Conservation (phyloP, 2,113 vertebrate species). For the Picathartes gymnocephalus region DNA sequence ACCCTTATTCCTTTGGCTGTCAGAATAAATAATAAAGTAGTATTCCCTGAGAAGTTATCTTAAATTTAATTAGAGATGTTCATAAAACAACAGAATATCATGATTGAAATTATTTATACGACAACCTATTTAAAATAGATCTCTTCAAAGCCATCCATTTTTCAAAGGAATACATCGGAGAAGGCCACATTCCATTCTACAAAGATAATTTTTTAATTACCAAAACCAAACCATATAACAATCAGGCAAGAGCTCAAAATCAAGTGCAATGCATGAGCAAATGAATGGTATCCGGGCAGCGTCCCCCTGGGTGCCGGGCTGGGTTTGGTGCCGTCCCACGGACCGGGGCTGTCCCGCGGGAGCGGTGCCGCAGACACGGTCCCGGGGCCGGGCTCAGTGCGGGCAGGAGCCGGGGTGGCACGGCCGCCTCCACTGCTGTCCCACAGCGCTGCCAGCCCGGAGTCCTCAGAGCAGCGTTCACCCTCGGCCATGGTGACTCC, state of each 20-base stretch:
- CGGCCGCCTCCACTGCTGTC: neutral
- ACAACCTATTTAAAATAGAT: conserved; percentile 58
- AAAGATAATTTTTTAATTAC: neutral
- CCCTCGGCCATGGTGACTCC: neutral
- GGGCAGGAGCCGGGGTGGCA: neutral
- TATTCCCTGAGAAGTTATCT: conserved; percentile 34
- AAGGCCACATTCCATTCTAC: conserved; percentile 22
- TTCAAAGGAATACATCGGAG: conserved; percentile 35
- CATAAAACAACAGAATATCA: conserved; percentile 52
- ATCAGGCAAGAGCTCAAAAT: neutral
- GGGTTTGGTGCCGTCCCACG: neutral
- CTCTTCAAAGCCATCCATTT: conserved; percentile 45
- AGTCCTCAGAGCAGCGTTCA: neutral
- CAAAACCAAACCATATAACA: neutral
- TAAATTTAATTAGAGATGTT: conserved; percentile 44
- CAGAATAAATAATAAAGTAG: conserved; percentile 11
- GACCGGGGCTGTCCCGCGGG: too few relatives aligned
- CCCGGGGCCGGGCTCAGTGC: neutral
- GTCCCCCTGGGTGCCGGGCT: neutral
- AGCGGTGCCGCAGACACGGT: neutral
- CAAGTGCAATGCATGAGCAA: rapidly evolving
- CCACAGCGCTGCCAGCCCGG: neutral
- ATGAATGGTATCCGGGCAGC: rapidly evolving
- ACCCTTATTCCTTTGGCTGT: neutral
- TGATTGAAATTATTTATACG: conserved; percentile 51